A percentile compares a stretch with the other conserved stretches of the same genome.
Evolutionary conservation across 1,140 invertebrate species (phyloP).

Genomic region (Hylyphantes graminicola): DNA sequence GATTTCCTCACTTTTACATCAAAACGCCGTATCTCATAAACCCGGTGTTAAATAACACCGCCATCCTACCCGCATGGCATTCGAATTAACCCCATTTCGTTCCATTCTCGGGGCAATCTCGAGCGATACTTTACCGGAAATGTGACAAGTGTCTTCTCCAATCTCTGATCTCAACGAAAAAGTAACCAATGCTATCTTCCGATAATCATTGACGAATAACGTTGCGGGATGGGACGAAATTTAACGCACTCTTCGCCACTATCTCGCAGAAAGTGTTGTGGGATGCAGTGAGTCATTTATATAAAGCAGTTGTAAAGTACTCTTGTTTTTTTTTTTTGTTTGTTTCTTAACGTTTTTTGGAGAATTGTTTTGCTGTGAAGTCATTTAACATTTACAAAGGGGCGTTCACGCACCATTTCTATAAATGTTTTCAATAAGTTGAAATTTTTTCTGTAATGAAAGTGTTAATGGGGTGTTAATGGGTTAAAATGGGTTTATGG

Average conservation of each 20-base stretch:
- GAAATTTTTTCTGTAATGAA: too few species aligned
- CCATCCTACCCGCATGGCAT: neutral
- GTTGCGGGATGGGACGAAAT: conserved; percentile 7
- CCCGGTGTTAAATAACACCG: neutral
- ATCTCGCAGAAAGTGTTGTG: neutral
- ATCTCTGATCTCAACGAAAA: neutral
- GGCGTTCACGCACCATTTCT: too few species aligned
- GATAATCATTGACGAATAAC: conserved; percentile 43
- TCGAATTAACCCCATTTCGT: conserved; percentile 4
- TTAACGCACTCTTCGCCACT: conserved; percentile 13
- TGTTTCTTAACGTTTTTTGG: too few species aligned
- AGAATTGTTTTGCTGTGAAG: too few species aligned
- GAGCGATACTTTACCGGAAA: conserved; percentile 1
- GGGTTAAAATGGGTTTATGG: too few species aligned
- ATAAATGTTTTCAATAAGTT: too few species aligned
- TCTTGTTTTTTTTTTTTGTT: too few species aligned
- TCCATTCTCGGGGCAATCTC: neutral
- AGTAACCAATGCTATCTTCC: conserved; percentile 5
- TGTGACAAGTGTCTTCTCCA: conserved; percentile 22
- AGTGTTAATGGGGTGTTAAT: too few species aligned
- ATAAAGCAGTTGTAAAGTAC: too few species aligned
- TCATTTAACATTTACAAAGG: too few species aligned
- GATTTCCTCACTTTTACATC: neutral
- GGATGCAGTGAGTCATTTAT: too few species aligned
- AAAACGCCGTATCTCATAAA: neutral